A percentile compares a stretch with the other conserved stretches of the same genome.
Evolutionary conservation across 2,113 vertebrate species (phyloP).

Genomic region (Nothoprocta pentlandii): DNA sequence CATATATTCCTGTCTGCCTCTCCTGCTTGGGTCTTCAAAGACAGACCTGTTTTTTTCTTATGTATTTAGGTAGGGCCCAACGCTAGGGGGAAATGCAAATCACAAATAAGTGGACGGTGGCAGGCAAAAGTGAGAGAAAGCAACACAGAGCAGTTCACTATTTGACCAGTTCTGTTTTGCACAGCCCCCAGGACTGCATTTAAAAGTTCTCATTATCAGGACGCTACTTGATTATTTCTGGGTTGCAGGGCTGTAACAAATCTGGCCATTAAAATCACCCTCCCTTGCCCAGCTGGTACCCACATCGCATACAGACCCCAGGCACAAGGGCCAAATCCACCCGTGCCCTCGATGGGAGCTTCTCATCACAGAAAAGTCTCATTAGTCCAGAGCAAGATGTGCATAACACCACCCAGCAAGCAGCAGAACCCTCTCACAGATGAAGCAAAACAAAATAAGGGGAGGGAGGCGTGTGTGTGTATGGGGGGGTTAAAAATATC

Average conservation of each 20-base stretch:
- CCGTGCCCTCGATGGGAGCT: background rate
- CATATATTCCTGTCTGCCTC: background rate
- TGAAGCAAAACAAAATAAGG: background rate
- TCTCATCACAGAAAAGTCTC: background rate
- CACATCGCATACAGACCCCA: background rate
- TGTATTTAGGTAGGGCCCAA: background rate
- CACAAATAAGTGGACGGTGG: background rate
- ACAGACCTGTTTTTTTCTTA: background rate
- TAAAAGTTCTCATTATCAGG: slow-evolving; percentile 8
- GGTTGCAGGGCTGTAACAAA: slow-evolving; percentile 16
- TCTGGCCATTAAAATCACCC: background rate
- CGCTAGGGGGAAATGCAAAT: rapidly evolving
- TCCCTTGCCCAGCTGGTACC: background rate
- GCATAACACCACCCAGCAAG: background rate
- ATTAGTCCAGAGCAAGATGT: background rate
- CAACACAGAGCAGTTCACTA: background rate
- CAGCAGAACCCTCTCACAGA: background rate
- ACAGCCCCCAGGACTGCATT: background rate
- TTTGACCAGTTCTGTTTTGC: background rate
- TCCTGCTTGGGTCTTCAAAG: background rate
- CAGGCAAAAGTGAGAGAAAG: background rate
- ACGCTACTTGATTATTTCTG: background rate
- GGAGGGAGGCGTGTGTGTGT: background rate
- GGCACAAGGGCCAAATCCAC: background rate
- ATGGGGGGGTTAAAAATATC: slow-evolving; percentile 43